Evolutionary conservation across 2,113 vertebrate species (phyloP), one percentile per base, ranked within the genome.

Genomic region (Polypterus senegalus): DNA sequence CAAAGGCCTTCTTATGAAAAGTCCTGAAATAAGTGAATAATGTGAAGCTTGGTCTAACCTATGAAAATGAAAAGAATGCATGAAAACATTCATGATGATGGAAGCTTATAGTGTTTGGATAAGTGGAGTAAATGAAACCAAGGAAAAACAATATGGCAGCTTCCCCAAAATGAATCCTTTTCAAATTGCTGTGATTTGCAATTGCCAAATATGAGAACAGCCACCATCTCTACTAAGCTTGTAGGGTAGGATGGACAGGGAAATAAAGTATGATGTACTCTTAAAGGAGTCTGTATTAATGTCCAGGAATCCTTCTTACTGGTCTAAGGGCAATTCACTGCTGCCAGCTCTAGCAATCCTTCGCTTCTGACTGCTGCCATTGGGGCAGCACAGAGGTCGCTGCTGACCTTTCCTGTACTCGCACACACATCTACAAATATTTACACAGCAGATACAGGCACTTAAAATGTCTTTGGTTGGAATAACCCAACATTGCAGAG

Each of bases 401-500:
- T 75, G 67, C 77, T 78, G 76, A 83, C 81, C 59, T 66, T 59
- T 62, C 70, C 79, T 74, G 68, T 73, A 86, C 75, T 73, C 64
- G 80, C 74, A 82, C 73, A 83, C 81, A 81, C 76, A 79, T 78
- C 87, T 90, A 94, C 80, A 89, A 89, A 90, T 95, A 95, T 96
- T 82, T 94, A 97, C 93, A 96, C 86, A 86, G 90, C 90, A 88
- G 88, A 94, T 90, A 93, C 94, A 98, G 96, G 96, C 96, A 98
- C 94, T 98, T 98, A 84, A 92, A 89, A 92, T 85, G 92, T 98
- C 94, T 98, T 98, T 98, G 94, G 96, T 94, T 97, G 96, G 94
- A 92, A 83, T 91, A 88, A 91, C 87, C 96, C 94, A 96, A 98
- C 94, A 73, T 90, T 91, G 86, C 88, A 87, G 88, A 87, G 75